A percentile compares a stretch with the other conserved stretches of the same genome.
Evolutionary conservation across 2,888 invertebrate species (phyloP).

Genomic region (Drosophila borealis): DNA sequence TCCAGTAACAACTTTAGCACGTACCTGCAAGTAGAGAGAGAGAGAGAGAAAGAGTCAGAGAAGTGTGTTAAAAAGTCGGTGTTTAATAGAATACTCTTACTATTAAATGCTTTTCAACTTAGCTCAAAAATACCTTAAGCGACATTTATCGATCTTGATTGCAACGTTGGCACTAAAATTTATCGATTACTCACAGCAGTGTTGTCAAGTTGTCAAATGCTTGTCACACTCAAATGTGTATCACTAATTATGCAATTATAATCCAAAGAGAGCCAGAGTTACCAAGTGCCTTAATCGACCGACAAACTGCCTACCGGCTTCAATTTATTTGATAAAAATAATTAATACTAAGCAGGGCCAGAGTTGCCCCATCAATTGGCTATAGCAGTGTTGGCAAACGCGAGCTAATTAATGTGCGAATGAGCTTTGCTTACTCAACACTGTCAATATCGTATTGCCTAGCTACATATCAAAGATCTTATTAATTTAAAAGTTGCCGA

Average conservation of each 20-base stretch:
- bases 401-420: neutral
- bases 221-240: no score
- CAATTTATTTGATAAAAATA: no score
- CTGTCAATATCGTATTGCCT: neutral
- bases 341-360: neutral
- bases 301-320: no score
- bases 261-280: no score
- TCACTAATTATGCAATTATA: no score
- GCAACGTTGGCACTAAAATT: neutral
- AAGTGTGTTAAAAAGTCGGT: conserved; percentile 2
- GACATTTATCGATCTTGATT: neutral
- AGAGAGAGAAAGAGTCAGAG: neutral
- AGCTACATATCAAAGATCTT: conserved; percentile 19
- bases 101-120: conserved; percentile 7
- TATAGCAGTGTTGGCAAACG: neutral
- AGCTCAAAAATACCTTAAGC: neutral
- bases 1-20: conserved; percentile 28
- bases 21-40: conserved; percentile 55
- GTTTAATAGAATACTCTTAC: conserved; percentile 23
- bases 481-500: conserved; percentile 40
- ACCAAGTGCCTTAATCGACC: no score
- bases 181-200: conserved; percentile 13
- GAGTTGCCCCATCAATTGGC: neutral
- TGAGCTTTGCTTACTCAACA: conserved; percentile 11
- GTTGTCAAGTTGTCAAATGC: neutral